A percentile compares a stretch with the other conserved stretches of the same genome.
Conservation (phyloP, 2,797 vertebrate genomes). For the Cygnus olor region DNA sequence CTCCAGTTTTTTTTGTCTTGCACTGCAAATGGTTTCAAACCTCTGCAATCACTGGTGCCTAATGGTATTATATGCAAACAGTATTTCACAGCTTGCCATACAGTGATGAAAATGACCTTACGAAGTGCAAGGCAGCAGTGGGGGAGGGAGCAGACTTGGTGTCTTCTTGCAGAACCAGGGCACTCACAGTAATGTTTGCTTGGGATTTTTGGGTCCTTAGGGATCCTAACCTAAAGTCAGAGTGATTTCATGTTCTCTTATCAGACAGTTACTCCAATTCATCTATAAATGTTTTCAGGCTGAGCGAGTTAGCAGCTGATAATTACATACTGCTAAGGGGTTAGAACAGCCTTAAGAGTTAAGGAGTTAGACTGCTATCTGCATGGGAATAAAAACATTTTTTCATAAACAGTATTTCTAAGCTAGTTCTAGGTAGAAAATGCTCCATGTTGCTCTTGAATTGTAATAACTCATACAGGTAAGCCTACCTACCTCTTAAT, state of each 20-base stretch:
- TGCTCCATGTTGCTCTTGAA: background rate
- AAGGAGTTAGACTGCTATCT: background rate
- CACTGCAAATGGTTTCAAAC: background rate
- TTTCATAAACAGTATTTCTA: background rate
- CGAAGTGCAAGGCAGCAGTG: background rate
- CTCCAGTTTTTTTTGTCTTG: background rate
- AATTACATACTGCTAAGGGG: background rate
- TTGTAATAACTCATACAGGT: background rate
- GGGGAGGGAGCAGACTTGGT: background rate
- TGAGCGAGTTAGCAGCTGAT: background rate
- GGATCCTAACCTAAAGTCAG: background rate
- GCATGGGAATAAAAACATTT: background rate
- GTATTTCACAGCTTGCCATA: slow-evolving; percentile 20
- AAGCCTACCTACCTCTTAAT: background rate
- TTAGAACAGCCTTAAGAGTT: background rate
- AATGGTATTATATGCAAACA: background rate
- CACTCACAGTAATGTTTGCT: background rate
- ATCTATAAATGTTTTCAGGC: background rate
- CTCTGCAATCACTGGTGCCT: background rate
- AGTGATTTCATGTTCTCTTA: background rate
- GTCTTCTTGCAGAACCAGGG: background rate
- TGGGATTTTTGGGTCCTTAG: background rate
- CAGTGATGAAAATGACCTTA: slow-evolving; percentile 25
- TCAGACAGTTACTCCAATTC: background rate
- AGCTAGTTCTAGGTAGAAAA: background rate